phyloP scores from a whole-genome alignment of 2,888 invertebrate genomes.

The Mylabris sibirica region DNA sequence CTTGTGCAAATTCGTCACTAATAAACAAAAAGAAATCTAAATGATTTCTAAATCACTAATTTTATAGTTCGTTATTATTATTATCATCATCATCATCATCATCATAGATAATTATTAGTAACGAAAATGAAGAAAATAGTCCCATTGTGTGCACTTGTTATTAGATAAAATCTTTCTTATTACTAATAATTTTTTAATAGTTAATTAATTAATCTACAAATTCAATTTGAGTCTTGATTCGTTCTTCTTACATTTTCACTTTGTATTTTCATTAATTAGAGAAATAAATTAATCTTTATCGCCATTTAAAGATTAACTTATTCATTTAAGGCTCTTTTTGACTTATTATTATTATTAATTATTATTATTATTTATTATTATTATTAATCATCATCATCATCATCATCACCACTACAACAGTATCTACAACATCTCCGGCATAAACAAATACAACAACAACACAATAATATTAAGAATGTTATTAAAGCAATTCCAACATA shows the following conservation, averaged over 20 bases:
- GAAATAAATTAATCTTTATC: neutral
- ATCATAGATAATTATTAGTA: too few relatives aligned
- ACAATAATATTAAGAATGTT: constrained; percentile 53
- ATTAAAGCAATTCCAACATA: constrained; percentile 54
- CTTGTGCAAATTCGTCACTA: constrained; percentile 1
- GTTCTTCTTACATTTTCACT: too few relatives aligned
- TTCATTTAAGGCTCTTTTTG: neutral
- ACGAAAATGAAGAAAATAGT: neutral
- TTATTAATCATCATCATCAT: neutral
- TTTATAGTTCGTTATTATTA: neutral
- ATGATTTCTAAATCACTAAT: constrained; percentile 1
- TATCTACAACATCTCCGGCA: constrained; percentile 55
- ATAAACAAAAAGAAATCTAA: neutral
- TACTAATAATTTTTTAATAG: neutral
- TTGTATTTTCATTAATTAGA: too few relatives aligned
- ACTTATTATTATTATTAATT: neutral
- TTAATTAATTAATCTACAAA: neutral
- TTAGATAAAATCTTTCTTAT: constrained; percentile 11
- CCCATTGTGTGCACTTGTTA: neutral
- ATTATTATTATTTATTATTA: neutral
- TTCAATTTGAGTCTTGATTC: neutral
- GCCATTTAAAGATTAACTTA: neutral
- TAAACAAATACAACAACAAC: constrained; percentile 58
- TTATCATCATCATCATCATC: neutral
- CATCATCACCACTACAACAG: constrained; percentile 45